Conservation (phyloP, 2,113 vertebrate species). For the Micromys minutus region DNA sequence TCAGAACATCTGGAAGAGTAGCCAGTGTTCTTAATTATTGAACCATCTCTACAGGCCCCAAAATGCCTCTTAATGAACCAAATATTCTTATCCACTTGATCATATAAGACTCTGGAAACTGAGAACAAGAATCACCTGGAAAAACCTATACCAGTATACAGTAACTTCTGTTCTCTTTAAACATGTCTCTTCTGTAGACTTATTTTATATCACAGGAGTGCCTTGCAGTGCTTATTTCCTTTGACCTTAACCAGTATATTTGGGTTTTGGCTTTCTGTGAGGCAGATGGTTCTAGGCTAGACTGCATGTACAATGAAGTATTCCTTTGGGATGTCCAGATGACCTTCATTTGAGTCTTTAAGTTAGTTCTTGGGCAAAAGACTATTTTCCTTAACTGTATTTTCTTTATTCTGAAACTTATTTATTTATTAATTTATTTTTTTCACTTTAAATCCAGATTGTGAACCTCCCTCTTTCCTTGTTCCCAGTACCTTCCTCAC, state of each 20-base stretch:
- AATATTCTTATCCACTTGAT: background rate
- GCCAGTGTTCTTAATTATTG: too few relatives aligned
- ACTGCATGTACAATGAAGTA: background rate
- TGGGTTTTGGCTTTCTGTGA: background rate
- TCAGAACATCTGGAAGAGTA: too few relatives aligned
- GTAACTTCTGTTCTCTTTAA: background rate
- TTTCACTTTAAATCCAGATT: too few relatives aligned
- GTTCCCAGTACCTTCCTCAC: too few relatives aligned
- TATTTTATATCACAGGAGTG: background rate
- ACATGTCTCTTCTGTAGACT: background rate
- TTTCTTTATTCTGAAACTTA: background rate
- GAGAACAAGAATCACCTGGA: background rate
- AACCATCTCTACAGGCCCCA: too few relatives aligned
- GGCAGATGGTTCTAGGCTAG: background rate
- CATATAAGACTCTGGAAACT: background rate
- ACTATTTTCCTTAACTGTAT: background rate
- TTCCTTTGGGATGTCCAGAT: background rate
- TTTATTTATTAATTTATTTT: too few relatives aligned
- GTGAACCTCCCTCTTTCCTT: too few relatives aligned
- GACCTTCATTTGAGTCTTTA: background rate
- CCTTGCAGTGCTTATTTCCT: background rate
- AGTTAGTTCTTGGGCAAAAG: background rate
- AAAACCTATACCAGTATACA: background rate
- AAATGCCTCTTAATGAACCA: background rate
- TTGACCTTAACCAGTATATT: background rate